Evolutionary conservation across 2,888 invertebrate species (phyloP), one percentile per base, ranked within the genome.

Genomic region (Fragum whitleyi): DNA sequence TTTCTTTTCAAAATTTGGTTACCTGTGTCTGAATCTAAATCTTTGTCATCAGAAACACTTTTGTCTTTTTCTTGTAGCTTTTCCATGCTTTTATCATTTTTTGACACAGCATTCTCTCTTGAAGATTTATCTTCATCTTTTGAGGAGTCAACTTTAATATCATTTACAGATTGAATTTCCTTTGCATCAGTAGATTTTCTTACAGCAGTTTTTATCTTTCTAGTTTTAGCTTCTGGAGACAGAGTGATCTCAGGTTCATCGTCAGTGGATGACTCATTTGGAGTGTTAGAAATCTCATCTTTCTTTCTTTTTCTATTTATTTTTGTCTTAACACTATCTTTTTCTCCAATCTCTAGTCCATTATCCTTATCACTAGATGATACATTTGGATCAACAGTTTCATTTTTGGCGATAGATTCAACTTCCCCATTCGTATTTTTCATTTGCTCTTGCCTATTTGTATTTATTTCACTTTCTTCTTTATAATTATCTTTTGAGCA

Each of bases 271-370:
- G 67, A 42, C 47, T 72, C 67, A 21, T 65, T 47, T 71, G 76
- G 74, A 21, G 42, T 62, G 42, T 61, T 72, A 23, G 16, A 36
- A 28, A 28, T 68, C n/a, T 65, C 32, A 57, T 53, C 55, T 57
- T 74, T 73, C 26, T 82, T 57, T 51, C 81, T 32, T 68, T 76
- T 81, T 62, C 85, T 88, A 57, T 61, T 61, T 36, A 32, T 21
- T 26, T 28, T 70, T 51, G 42, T 97, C n/a, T 61, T 29, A 32
- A 14, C 29, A 32, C 19, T 59, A 5, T 6, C 11, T 0, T 59
- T 7, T 59, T 59, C 26, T 14, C 11, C 26, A 16, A 26, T 59
- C 21, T 2, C 26, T 26, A 26, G 59, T 26, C 21, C 11, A 5
- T 7, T 28, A 21, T 26, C 16, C 14, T 26, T 26, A 16, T 59